Evolutionary conservation across 2,797 vertebrate genomes (phyloP).

Genomic region (Epinephelus malabaricus): DNA sequence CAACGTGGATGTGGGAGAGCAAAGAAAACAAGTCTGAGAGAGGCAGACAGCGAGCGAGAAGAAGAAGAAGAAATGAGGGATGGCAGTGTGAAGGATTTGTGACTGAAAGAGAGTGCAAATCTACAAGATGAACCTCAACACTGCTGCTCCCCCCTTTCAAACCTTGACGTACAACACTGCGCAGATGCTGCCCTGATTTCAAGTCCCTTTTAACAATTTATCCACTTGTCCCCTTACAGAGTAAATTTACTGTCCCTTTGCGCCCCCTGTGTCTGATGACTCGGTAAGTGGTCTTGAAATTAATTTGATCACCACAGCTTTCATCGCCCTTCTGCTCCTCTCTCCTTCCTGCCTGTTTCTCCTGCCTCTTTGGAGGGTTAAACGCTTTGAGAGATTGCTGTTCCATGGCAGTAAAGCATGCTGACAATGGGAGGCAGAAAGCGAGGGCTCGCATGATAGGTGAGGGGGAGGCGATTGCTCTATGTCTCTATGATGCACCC

Average conservation of each 20-base stretch:
- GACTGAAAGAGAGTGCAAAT: slow-evolving; percentile 36
- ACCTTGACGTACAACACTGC: slow-evolving; percentile 22
- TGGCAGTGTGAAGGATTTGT: slow-evolving; percentile 5
- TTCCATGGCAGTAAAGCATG: slow-evolving; percentile 57
- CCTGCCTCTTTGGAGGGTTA: slow-evolving; percentile 53
- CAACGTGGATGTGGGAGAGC: slow-evolving; percentile 37
- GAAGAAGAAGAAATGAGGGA: slow-evolving; percentile 19
- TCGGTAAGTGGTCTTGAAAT: slow-evolving; percentile 77
- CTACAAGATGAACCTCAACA: slow-evolving; percentile 31
- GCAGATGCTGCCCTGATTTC: slow-evolving; percentile 46
- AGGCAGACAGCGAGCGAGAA: slow-evolving; percentile 32
- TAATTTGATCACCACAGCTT: slow-evolving; percentile 66
- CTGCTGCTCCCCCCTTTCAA: slow-evolving; percentile 3
- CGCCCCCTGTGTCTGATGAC: slow-evolving; percentile 58
- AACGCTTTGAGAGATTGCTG: slow-evolving; percentile 67
- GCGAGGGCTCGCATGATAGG: slow-evolving; percentile 25
- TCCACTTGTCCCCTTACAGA: slow-evolving; percentile 42
- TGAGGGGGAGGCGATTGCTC: slow-evolving; percentile 15
- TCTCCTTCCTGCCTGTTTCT: slow-evolving; percentile 45
- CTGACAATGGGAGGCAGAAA: slow-evolving; percentile 56
- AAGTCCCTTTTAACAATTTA: slow-evolving; percentile 43
- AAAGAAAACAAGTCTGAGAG: slow-evolving; percentile 21
- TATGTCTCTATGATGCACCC: slow-evolving; percentile 44
- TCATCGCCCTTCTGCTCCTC: slow-evolving; percentile 40
- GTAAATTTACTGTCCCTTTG: slow-evolving; percentile 64